Evolutionary conservation across 2,113 vertebrate genomes (phyloP).

Genomic region (Caretta caretta): DNA sequence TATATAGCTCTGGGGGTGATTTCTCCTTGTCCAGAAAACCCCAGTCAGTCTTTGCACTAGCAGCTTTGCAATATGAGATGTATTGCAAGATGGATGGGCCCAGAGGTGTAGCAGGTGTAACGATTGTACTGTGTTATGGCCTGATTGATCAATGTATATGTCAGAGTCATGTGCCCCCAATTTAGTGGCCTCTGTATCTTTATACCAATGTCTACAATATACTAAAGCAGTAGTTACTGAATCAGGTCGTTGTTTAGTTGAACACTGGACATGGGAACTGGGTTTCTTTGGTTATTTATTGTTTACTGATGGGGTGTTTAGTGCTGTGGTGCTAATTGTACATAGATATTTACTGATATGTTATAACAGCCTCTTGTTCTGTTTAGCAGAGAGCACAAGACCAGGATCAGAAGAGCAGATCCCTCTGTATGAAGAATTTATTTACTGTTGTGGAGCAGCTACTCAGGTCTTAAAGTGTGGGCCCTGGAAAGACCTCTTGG

Average conservation of each 20-base stretch:
- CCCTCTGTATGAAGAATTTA: constrained; percentile 79
- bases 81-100: neutral
- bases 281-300: neutral
- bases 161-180: neutral
- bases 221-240: neutral
- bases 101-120: neutral
- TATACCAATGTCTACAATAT: fast-evolving
- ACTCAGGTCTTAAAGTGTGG: constrained; percentile 84
- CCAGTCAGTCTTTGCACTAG: neutral
- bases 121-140: neutral
- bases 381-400: constrained; percentile 66
- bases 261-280: neutral
- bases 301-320: neutral
- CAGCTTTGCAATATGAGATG: neutral
- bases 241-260: neutral
- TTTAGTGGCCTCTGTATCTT: neutral
- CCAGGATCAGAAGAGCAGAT: constrained; percentile 65
- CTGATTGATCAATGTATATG: neutral
- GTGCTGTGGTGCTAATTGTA: neutral
- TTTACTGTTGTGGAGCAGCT: constrained; percentile 80
- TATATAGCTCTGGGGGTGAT: neutral
- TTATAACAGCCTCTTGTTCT: constrained; percentile 12
- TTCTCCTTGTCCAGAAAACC: neutral
- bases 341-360: neutral
- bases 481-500: constrained; percentile 79